Conservation (phyloP, 2,888 invertebrate species). For the Ochropacha duplaris region DNA sequence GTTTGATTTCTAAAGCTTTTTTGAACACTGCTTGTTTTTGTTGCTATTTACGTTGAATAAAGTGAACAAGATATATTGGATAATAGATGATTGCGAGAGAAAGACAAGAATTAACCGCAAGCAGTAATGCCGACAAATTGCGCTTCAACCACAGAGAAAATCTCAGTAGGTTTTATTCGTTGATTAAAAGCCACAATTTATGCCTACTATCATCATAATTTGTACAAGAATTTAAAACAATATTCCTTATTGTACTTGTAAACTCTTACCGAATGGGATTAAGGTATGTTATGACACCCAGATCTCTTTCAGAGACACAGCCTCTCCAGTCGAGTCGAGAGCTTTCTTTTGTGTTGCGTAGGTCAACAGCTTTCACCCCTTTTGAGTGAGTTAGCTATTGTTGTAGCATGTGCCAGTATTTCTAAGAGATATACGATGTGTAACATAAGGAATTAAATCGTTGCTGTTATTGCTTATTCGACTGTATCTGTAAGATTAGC, state of each 20-base stretch:
- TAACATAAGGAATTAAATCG: background rate
- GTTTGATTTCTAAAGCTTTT: background rate
- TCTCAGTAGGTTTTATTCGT: background rate
- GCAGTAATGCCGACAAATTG: conserved; percentile 1
- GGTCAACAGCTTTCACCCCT: conserved; percentile 43
- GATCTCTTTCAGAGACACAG: conserved; percentile 20
- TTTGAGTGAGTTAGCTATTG: conserved; percentile 37
- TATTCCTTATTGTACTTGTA: background rate
- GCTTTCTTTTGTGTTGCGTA: conserved; percentile 29
- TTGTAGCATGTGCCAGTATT: conserved; percentile 10
- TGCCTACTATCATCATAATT: background rate
- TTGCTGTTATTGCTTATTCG: background rate
- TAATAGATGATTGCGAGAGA: background rate
- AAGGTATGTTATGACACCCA: conserved; percentile 2
- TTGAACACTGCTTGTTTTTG: background rate
- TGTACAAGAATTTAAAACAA: background rate
- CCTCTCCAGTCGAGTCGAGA: conserved; percentile 16
- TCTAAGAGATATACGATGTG: background rate
- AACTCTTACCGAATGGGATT: background rate
- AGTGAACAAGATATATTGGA: conserved; percentile 1
- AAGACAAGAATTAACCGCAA: conserved; percentile 1
- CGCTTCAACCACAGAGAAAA: background rate
- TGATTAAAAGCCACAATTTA: background rate
- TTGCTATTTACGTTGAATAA: background rate
- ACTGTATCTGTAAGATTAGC: too few relatives aligned